phyloP scores from a whole-genome alignment of 2,888 invertebrate species.

The Leptinotarsa haldemani region DNA sequence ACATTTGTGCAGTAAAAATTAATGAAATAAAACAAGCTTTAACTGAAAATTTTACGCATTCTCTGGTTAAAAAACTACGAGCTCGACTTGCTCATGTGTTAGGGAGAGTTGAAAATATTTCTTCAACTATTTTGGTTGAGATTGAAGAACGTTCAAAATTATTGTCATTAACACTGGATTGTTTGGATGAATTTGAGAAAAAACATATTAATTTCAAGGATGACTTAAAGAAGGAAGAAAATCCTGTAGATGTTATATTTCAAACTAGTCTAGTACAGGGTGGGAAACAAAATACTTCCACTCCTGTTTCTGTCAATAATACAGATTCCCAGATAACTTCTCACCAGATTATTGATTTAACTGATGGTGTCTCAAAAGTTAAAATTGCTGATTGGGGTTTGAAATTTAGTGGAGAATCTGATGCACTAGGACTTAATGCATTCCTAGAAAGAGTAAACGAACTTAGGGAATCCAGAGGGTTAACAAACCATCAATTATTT shows the following conservation, averaged over 20 bases:
- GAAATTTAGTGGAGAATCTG: conserved; percentile 13
- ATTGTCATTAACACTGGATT: not conserved
- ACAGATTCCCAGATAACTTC: conserved; percentile 11
- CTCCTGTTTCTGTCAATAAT: not conserved
- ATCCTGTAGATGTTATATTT: not conserved
- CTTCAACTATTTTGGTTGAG: not conserved
- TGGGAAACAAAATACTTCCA: not conserved
- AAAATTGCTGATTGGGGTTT: too few species aligned
- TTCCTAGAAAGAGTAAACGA: conserved; percentile 17
- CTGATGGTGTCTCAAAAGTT: too few species aligned
- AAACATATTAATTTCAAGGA: not conserved
- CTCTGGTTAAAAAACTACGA: not conserved
- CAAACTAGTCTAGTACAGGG: not conserved
- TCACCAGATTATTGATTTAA: too few species aligned
- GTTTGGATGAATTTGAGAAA: not conserved
- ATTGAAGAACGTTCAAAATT: not conserved
- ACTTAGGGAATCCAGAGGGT: conserved; percentile 12
- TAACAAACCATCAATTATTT: conserved; percentile 16
- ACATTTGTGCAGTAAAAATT: too few species aligned
- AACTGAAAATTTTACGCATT: too few species aligned
- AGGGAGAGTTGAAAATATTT: conserved; percentile 10
- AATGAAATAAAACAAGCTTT: not conserved
- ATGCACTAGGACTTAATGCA: conserved; percentile 18
- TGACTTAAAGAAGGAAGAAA: conserved; percentile 9
- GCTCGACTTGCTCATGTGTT: not conserved